Evolutionary conservation across 35 echinoderm and acorn worm genomes (phyloP).

Genomic region (Lytechinus pictus): DNA sequence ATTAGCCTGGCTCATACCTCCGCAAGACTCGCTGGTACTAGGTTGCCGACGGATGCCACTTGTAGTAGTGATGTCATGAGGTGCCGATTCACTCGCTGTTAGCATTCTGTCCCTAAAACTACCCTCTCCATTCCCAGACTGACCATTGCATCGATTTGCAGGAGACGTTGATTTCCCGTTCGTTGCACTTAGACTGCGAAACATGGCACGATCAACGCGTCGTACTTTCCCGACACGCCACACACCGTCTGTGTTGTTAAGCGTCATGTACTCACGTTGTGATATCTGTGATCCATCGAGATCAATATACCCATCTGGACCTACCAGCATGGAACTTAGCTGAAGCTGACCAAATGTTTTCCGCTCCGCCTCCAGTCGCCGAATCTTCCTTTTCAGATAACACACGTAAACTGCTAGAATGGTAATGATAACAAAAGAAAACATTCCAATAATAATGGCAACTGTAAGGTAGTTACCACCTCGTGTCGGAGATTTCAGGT

Average conservation of each 20-base stretch:
- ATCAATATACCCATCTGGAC: conserved; percentile 91
- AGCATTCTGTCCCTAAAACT: conserved; percentile 41
- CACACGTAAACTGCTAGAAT: conserved; percentile 78
- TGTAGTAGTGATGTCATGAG: conserved; percentile 29
- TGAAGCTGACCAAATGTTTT: conserved; percentile 63
- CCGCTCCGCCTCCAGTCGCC: conserved; percentile 61
- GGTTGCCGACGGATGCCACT: conserved; percentile 41
- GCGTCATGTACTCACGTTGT: conserved; percentile 90
- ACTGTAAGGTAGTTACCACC: conserved; percentile 63
- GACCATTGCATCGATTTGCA: not conserved
- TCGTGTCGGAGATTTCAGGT: not conserved
- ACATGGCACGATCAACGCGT: conserved; percentile 55
- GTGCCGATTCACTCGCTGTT: conserved; percentile 36
- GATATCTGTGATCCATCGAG: conserved; percentile 89
- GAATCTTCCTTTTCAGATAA: conserved; percentile 68
- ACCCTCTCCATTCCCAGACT: not conserved
- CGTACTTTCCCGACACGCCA: conserved; percentile 73
- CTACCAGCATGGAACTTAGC: conserved; percentile 61
- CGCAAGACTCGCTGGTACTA: conserved; percentile 44
- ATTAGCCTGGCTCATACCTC: conserved; percentile 15
- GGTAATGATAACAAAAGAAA: conserved; percentile 74
- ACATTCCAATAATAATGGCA: conserved; percentile 73
- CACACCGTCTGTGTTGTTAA: conserved; percentile 84
- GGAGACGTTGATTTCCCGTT: conserved; percentile 31
- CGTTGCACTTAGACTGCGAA: conserved; percentile 51